Evolutionary conservation across 92 coral and sea anemone species (phyloP), one percentile per base, ranked within the genome.

Genomic region (Pocillopora grandis): DNA sequence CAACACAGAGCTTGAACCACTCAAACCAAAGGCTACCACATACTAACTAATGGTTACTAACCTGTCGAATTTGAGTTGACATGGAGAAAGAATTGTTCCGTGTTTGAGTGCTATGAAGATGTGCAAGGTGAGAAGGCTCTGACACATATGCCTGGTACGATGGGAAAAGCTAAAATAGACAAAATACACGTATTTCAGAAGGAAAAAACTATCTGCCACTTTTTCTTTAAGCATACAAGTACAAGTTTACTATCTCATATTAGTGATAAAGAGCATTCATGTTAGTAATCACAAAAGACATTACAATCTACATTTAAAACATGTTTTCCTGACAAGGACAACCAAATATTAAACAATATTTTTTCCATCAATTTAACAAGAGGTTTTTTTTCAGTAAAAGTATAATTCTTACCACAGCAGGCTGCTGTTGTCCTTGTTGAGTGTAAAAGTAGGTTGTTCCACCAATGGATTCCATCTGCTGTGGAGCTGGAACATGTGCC

Each of bases 391-490:
- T 42, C 5, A 42, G 52, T 3, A 42, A 42, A 42, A 3, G 52
- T 42, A 42, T 42, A 7, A 58, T 33, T 87, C 94, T 87, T 80
- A 96, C 98, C 92, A 96, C 92, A 61, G 98, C 90, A 77, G 98
- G 94, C 81, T 91, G 97, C 33, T 91, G 94, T 65, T 91, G 97
- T 48, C 94, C 84, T 64, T 86, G 93, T 37, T 94, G 99, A 21
- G 91, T 89, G 83, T 96, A 96, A 80, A 94, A 96, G 93, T 94
- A 96, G 19, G 92, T 96, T 66, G 99, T 96, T 55, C 99, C 99
- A 71, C 95, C 99, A 2, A 96, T 91, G 56, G 99, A 95, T 71
- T 96, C 99, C 80, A 92, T 88, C 75, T 91, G 97, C 77, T 94
- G 95, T 75, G 93, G 83, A 20, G 83, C 81, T 52, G 86, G 88